Evolutionary conservation across 2,797 vertebrate species (phyloP), one percentile per base, ranked within the genome.

Genomic region (Cossypha dichroa): DNA sequence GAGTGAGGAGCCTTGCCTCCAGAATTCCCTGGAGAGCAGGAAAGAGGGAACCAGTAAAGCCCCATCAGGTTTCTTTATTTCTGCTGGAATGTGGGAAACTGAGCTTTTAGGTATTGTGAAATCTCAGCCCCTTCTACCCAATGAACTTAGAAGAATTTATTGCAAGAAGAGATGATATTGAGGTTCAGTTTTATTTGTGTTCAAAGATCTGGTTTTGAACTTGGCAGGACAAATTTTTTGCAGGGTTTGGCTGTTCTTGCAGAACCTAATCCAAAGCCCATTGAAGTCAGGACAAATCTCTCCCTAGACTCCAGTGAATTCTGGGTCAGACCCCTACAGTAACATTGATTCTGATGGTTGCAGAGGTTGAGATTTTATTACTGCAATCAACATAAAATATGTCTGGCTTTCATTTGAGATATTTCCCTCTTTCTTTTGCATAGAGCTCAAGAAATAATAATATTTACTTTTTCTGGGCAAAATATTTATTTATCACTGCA

Each of bases 261-360:
- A 95, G 87, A 76, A 85, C 51, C 69, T 91, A 93, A 96, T 96
- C 96, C 94, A 95, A 94, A 96, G 82, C 75, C 91, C 89, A 95
- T 94, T 96, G 95, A 97, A 96, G 87, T 90, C 69, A 72, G 76
- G 73, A 92, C 18, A 15, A 96, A 93, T 95, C 73, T 94, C 93
- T 96, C 92, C 96, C 95, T 45, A 91, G 95, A 88, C 96, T 96
- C 89, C 73, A 96, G 87, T 95, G 96, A 94, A 91, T 96, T 96
- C 93, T 95, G 79, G 91, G 94, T 96, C 94, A 96, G 89, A 85
- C 91, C 89, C 87, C 87, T 94, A 91, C 51, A 96, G 89, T 88
- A 91, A 95, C 87, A 69, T 91, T 86, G 95, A 95, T 93, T 75
- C 87, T 62, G 69, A 78, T 95, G 85, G 85, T 81, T 93, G 82